Conservation (phyloP, 2,888 invertebrate species). For the Frankliniella fusca region DNA sequence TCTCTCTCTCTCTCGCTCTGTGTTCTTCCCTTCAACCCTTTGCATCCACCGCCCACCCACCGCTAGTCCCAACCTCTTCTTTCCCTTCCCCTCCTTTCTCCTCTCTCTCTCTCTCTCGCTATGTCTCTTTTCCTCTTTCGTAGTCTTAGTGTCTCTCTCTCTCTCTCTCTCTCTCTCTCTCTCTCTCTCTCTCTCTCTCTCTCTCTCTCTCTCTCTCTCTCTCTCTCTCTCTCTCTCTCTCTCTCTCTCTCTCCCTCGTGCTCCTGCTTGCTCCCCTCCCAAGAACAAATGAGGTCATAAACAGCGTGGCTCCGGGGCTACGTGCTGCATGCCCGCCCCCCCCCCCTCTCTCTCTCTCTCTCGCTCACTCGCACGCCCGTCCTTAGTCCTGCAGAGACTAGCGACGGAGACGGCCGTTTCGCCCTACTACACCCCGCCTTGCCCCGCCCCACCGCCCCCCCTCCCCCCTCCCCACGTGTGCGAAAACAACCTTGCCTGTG, state of each 20-base stretch:
- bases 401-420: too few relatives aligned
- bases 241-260: background rate
- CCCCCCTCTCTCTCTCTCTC: background rate
- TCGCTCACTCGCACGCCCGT: background rate
- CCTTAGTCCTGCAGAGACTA: background rate
- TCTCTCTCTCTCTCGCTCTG: background rate
- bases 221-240: background rate
- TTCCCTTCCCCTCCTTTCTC: too few relatives aligned
- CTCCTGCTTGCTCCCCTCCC: conserved; percentile 19
- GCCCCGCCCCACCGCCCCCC: too few relatives aligned
- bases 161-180: conserved; percentile 27
- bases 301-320: background rate
- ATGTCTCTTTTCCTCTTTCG: too few relatives aligned
- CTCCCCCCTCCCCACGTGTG: too few relatives aligned
- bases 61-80: too few relatives aligned
- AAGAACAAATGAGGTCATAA: background rate
- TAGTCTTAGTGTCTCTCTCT: too few relatives aligned
- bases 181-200: conserved; percentile 33
- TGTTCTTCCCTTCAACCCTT: too few relatives aligned
- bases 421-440: too few relatives aligned
- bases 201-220: background rate
- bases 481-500: too few relatives aligned
- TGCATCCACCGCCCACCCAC: too few relatives aligned
- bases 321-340: too few relatives aligned
- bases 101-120: background rate